These are phyloP conservation scores for Leptopilina clavipes DNA, from an alignment of 1,140 invertebrate genomes.

Conservation along the genomic window DNA sequence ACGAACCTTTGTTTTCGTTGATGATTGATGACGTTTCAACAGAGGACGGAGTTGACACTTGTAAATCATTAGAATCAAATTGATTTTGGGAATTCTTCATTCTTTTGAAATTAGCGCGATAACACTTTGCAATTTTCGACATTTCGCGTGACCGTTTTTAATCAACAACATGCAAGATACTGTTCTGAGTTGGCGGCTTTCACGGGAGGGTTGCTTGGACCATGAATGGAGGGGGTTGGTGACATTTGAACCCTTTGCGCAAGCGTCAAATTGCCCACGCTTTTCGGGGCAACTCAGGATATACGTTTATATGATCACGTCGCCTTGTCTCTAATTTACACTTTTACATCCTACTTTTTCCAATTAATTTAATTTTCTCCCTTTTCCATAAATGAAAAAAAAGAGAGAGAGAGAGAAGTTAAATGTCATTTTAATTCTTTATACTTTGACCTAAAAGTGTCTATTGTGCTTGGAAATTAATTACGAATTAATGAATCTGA, in stretches of 20 bases:
- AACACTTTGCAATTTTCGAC: conserved; percentile 39
- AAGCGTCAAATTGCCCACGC: conserved; percentile 59
- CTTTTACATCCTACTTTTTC: not conserved
- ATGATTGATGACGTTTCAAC: too few species aligned
- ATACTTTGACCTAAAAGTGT: not conserved
- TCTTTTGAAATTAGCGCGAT: not conserved
- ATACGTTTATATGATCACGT: conserved; percentile 14
- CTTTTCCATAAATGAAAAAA: too few species aligned
- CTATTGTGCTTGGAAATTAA: too few species aligned
- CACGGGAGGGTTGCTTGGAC: conserved; percentile 61
- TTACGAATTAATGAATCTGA: too few species aligned
- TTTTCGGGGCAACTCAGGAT: conserved; percentile 44
- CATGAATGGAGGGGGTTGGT: conserved; percentile 64
- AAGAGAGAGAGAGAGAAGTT: too few species aligned
- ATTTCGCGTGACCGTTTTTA: conserved; percentile 52
- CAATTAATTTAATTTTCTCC: too few species aligned
- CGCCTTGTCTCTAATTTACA: not conserved
- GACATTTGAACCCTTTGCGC: conserved; percentile 56
- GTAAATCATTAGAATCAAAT: not conserved
- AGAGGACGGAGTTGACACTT: too few species aligned
- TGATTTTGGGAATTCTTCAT: not conserved
- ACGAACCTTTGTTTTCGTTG: too few species aligned
- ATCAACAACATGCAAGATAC: conserved; percentile 58
- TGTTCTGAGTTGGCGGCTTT: conserved; percentile 54
- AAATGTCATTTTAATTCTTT: not conserved